Evolutionary conservation across 2,888 invertebrate genomes (phyloP), one percentile per base, ranked within the genome.

Genomic region (Gryllus longicercus): DNA sequence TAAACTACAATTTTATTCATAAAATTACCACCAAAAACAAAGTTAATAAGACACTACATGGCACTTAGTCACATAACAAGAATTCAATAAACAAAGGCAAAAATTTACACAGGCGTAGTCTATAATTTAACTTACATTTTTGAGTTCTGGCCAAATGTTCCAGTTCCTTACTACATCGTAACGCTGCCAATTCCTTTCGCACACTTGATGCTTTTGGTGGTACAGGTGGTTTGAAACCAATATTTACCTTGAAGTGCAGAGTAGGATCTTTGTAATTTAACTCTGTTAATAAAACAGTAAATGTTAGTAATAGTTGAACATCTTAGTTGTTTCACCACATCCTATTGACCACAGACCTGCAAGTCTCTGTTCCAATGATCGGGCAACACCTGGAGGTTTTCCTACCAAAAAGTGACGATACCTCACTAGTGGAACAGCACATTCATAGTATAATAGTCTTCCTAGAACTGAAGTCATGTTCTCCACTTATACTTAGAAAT

Each of bases 371-470:
- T 92, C 89, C 81, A 96, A 86, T 0, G 89, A 90, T 84, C 89
- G 90, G 51, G 94, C 93, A 76, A 90, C 87, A 74, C 91, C 91
- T 8, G 95, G 94, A 14, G 93, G 89, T 87, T 92, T 93, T 82
- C 95, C 95, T 85, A 93, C 88, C 75, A 93, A 83, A 82, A 88
- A 89, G 85, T 94, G 94, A 2, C 91, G 90, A 84, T 87, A 84
- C 82, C 88, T 84, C 23, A 85, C 80, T 77, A 82, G 76, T 78
- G 80, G 76, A 18, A 63, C 63, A 4, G 16, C 16, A n/a, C 14
- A 63, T 63, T 63, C 14, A 11, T 63, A 5, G n/a, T 18, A 63
- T 10, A 63, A 14, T 18, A 16, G 63, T n/a, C n/a, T 63, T n/a
- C n/a, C 16, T 4, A 63, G 8, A 63, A 63, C 63, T 16, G 63